Conservation (phyloP, 2,113 vertebrate species). For the Nicator chloris region DNA sequence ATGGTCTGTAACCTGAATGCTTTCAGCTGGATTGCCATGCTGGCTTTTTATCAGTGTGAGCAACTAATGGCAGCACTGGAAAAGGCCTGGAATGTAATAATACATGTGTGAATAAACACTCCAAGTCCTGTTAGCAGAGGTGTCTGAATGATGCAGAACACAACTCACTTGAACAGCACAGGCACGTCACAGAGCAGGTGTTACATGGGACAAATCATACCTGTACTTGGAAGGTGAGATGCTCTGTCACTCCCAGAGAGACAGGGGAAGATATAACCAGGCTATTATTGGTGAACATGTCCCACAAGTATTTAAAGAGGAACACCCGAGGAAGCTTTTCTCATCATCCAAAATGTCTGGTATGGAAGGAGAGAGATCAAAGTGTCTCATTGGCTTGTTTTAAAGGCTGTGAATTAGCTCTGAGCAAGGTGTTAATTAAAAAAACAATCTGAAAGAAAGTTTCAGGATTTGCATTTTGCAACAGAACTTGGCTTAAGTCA, state of each 20-base stretch:
- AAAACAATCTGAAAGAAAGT: constrained; percentile 25
- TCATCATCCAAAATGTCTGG: background rate
- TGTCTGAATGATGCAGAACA: accelerated
- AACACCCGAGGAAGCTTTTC: background rate
- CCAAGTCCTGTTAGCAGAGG: background rate
- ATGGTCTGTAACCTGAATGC: background rate
- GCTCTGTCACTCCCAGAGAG: background rate
- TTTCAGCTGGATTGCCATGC: background rate
- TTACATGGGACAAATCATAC: background rate
- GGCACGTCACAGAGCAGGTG: background rate
- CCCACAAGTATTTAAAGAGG: background rate
- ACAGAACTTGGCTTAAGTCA: background rate
- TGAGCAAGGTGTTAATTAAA: constrained; percentile 59
- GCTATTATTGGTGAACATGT: background rate
- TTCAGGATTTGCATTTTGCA: constrained; percentile 29
- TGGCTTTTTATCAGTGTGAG: background rate
- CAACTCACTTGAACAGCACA: background rate
- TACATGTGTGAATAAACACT: background rate
- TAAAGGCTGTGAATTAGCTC: constrained; percentile 46
- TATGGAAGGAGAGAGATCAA: constrained; percentile 10
- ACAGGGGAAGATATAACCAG: background rate
- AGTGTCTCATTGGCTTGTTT: background rate
- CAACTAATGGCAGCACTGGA: background rate
- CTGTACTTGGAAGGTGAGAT: background rate
- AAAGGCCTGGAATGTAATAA: background rate